A percentile compares a stretch with the other conserved stretches of the same genome.
phyloP scores from a whole-genome alignment of 2,888 invertebrate genomes.

The Pyrochroa serraticornis region DNA sequence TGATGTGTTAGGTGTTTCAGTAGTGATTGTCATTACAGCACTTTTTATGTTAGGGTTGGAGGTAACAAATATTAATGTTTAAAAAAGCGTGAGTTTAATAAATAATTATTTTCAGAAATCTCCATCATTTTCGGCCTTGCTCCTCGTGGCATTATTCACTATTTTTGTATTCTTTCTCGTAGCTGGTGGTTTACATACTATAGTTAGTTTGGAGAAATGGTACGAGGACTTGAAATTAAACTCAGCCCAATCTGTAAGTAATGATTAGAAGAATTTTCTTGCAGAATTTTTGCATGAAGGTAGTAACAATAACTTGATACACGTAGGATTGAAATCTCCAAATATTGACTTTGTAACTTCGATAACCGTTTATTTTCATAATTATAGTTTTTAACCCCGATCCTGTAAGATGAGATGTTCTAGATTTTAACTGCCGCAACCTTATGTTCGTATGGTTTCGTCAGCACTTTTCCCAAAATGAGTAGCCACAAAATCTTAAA shows the following conservation, averaged over 20 bases:
- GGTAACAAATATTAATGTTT: slow-evolving; percentile 51
- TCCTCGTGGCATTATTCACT: slow-evolving; percentile 49
- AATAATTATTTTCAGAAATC: slow-evolving; percentile 52
- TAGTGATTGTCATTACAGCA: slow-evolving; percentile 65
- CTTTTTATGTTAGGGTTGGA: slow-evolving; percentile 71
- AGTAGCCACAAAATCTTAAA: slow-evolving; percentile 46
- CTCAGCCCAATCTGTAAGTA: slow-evolving; percentile 48
- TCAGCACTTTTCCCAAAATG: slow-evolving; percentile 50
- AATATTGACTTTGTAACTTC: not conserved
- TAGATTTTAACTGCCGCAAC: slow-evolving; percentile 57
- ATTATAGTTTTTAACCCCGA: not conserved
- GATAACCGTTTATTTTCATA: too few relatives aligned
- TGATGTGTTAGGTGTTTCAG: slow-evolving; percentile 67
- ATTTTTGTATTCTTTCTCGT: slow-evolving; percentile 55
- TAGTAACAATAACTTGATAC: not conserved
- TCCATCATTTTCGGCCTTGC: slow-evolving; percentile 51
- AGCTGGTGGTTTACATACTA: slow-evolving; percentile 56
- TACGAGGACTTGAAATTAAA: slow-evolving; percentile 50
- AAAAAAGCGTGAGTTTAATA: not conserved
- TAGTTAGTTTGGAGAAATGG: slow-evolving; percentile 54
- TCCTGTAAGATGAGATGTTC: slow-evolving; percentile 33
- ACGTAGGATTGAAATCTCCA: not conserved
- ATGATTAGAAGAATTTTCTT: too few relatives aligned
- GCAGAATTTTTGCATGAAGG: too few relatives aligned
- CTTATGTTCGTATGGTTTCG: slow-evolving; percentile 56